Percentiles rank a stretch among this genome's conserved stretches.
Evolutionary conservation across 2,113 vertebrate genomes (phyloP).

Genomic region (Erpornis zantholeuca): DNA sequence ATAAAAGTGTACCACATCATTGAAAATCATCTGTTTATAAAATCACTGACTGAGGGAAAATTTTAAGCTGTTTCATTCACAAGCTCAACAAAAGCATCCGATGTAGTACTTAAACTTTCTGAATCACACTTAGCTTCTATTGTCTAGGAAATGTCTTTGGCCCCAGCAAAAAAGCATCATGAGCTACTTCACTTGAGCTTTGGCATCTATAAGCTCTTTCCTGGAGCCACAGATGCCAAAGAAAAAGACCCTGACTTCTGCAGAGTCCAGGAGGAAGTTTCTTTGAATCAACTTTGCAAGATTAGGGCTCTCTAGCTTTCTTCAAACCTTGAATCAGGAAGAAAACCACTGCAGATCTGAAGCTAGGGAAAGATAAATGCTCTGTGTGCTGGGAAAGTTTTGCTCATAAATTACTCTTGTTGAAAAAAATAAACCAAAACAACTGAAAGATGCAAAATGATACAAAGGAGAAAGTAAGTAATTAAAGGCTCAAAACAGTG

Average conservation of each 20-base stretch:
- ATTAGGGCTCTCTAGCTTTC: not conserved
- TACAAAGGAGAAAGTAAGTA: conserved; percentile 37
- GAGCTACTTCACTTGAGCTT: not conserved
- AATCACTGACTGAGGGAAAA: not conserved
- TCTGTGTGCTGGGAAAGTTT: not conserved
- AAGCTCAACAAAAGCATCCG: not conserved
- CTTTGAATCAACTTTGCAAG: not conserved
- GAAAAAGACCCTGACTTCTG: not conserved
- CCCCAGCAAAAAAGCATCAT: not conserved
- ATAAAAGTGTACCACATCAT: not conserved
- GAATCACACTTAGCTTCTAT: not conserved
- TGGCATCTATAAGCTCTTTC: not conserved
- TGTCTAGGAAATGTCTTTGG: not conserved
- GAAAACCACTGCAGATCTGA: not conserved
- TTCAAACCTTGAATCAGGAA: not conserved
- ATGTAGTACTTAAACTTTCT: not conserved
- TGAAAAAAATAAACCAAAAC: not conserved
- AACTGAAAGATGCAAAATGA: conserved; percentile 52
- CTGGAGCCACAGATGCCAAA: not conserved
- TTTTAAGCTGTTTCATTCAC: conserved; percentile 26
- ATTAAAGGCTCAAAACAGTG: conserved; percentile 29
- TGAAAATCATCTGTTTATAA: conserved; percentile 6
- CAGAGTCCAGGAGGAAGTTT: not conserved
- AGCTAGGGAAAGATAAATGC: not conserved
- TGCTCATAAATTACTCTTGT: not conserved